phyloP scores from a whole-genome alignment of 2,888 invertebrate species.

The Brenthis daphne region DNA sequence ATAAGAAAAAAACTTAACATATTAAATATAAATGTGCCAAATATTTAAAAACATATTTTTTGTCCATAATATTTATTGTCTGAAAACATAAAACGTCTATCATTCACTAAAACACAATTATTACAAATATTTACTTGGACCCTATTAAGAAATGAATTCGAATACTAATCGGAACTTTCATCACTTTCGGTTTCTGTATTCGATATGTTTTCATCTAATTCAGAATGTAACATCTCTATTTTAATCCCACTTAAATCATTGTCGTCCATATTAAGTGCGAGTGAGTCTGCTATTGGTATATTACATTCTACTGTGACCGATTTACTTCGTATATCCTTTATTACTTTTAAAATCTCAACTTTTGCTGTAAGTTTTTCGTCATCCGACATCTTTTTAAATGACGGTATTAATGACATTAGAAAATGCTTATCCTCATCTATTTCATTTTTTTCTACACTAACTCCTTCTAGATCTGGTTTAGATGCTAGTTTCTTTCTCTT shows the following conservation, averaged over 20 bases:
- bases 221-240: conserved; percentile 21
- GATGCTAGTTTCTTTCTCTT: conserved; percentile 7
- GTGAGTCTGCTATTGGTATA: conserved; percentile 18
- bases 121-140: no score
- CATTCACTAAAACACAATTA: no score
- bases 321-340: conserved; percentile 42
- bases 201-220: neutral
- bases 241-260: conserved; percentile 16
- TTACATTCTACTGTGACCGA: conserved; percentile 11
- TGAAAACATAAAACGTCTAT: no score
- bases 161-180: conserved; percentile 11
- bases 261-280: conserved; percentile 18
- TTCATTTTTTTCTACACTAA: conserved; percentile 30
- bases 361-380: conserved; percentile 54
- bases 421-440: conserved; percentile 55
- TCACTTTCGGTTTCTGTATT: conserved; percentile 27
- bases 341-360: conserved; percentile 55
- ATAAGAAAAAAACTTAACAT: no score
- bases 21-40: no score
- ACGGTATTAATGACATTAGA: conserved; percentile 54
- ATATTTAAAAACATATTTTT: no score
- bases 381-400: conserved; percentile 52
- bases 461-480: neutral
- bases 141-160: neutral
- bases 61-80: no score